Conservation (phyloP, 2,797 vertebrate species). For the Tympanoctomys barrerae region DNA sequence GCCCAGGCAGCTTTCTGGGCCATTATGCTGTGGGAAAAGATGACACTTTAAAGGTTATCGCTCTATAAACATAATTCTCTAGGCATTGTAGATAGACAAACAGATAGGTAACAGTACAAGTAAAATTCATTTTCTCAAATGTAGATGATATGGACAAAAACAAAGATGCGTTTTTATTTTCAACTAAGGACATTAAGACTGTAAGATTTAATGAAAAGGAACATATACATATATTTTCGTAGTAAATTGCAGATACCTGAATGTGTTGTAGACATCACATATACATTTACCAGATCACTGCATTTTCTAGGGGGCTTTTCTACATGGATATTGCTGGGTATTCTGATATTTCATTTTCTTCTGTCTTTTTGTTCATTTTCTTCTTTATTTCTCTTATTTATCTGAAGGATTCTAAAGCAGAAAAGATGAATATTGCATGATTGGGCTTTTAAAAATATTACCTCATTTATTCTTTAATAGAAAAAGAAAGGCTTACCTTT, state of each 20-base stretch:
- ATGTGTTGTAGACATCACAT: slow-evolving; percentile 59
- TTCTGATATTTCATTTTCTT: background rate
- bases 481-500: background rate
- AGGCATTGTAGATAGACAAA: slow-evolving; percentile 58
- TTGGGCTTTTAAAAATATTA: background rate
- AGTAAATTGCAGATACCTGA: background rate
- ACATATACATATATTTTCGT: background rate
- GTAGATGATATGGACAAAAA: slow-evolving; percentile 65
- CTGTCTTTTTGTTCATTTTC: background rate
- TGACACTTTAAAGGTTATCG: slow-evolving; percentile 72
- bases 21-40: slow-evolving; percentile 73
- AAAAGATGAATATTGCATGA: background rate
- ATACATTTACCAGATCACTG: slow-evolving; percentile 16
- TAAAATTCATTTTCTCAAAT: slow-evolving; percentile 75
- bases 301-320: background rate
- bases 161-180: slow-evolving; percentile 50
- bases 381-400: background rate
- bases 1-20: slow-evolving; percentile 65
- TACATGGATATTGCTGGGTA: background rate
- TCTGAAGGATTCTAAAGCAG: background rate
- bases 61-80: slow-evolving; percentile 67
- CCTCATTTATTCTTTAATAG: background rate
- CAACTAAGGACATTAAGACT: slow-evolving; percentile 47
- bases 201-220: slow-evolving; percentile 30
- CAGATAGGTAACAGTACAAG: slow-evolving; percentile 60